Conservation (phyloP, 1,140 invertebrate species). For the Samia ricini region DNA sequence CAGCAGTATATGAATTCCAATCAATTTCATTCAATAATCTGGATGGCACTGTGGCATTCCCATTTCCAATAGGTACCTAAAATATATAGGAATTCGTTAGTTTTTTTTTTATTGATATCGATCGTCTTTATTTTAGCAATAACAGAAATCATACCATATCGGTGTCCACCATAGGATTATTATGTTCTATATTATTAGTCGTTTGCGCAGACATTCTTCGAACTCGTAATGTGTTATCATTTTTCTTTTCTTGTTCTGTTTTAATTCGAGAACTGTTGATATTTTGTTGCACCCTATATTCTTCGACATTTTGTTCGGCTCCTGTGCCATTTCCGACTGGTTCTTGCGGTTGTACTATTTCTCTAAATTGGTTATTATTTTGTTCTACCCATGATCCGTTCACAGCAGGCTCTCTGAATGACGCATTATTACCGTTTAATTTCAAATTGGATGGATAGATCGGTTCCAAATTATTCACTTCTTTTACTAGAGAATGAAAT, state of each 20-base stretch:
- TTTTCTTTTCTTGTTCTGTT: constrained; percentile 4
- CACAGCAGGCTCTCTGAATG: background rate
- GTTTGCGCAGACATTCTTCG: constrained; percentile 50
- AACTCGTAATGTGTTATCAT: constrained; percentile 28
- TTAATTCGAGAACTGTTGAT: background rate
- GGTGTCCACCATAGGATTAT: constrained; percentile 14
- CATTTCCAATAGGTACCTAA: constrained; percentile 42
- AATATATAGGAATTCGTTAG: constrained; percentile 7
- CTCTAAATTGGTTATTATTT: background rate
- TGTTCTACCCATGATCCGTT: constrained; percentile 8
- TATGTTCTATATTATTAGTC: constrained; percentile 34
- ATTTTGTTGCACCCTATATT: background rate
- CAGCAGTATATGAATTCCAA: constrained; percentile 44
- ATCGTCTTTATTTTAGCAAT: background rate
- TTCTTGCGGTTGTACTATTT: background rate
- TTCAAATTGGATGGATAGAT: constrained; percentile 8
- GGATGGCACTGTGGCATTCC: constrained; percentile 32
- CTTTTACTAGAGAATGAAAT: constrained; percentile 23
- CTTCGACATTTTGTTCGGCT: constrained; percentile 2
- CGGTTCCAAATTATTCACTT: background rate
- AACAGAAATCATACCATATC: constrained; percentile 35
- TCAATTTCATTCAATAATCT: constrained; percentile 39
- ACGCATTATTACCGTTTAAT: constrained; percentile 1
- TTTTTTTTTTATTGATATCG: background rate
- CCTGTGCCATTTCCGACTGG: background rate